Evolutionary conservation across 2,113 vertebrate species (phyloP), one percentile per base, ranked within the genome.

Genomic region (Oryzias woworae): DNA sequence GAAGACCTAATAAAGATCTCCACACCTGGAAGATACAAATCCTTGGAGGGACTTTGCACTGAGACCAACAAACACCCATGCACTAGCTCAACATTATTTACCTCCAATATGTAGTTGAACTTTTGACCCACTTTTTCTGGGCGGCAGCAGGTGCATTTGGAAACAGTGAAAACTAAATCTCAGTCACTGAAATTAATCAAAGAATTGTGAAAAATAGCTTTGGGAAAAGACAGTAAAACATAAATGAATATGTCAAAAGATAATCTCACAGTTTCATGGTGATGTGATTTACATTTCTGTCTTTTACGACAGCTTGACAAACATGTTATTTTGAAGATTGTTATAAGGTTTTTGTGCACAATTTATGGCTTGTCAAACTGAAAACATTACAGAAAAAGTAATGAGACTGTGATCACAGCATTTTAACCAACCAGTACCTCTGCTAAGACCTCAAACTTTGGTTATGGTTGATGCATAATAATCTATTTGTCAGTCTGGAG

Each of bases 11-110:
- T 56, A n/a, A 70, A 52, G 41, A 23, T 23, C 17, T 45, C 17
- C 58, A 73, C 66, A 71, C 24, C 58, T 75, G 70, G 58, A 22
- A 51, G 62, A 66, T 43, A 24, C 28, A 41, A 48, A 57, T 14
- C 44, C 18, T 42, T 44, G 2, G 0, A 36, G 46, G 54, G 49
- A 50, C 31, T 47, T 26, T 10, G 63, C 1, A 8, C 1, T 20
- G 17, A 14, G 46, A 12, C 41, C 42, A 45, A 36, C 17, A 28
- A 7, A 44, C 18, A 14, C 41, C 8, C 4, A 14, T 56, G 36
- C 20, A 42, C 45, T 62, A 15, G 58, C 16, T 2, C 12, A 50
- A 53, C 36, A 22, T 46, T 49, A n/a, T 53, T 62, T 44, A 50
- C 58, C 36, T 8, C 54, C 20, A 45, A 46, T 18, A 5, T 31